These are phyloP conservation scores for Strigamia crassipes DNA, from an alignment of 2,888 invertebrate genomes.

Conservation along the genomic window DNA sequence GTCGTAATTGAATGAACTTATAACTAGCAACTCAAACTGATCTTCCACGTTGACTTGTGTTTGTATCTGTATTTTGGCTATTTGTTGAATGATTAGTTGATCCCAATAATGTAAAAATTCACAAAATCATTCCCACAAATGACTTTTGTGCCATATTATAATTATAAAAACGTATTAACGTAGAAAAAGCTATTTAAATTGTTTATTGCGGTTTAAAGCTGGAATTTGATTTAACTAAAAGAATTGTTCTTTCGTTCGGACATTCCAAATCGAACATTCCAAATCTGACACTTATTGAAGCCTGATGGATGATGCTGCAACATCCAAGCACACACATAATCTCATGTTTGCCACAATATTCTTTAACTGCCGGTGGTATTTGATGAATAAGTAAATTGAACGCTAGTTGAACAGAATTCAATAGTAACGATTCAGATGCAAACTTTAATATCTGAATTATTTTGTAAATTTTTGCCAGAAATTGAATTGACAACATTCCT, in stretches of 20 bases:
- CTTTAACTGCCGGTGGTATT: not conserved
- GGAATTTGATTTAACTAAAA: slow-evolving; percentile 24
- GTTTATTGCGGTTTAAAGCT: slow-evolving; percentile 13
- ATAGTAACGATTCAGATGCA: not conserved
- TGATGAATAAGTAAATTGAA: slow-evolving; percentile 25
- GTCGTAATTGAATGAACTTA: too few species aligned
- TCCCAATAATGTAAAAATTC: too few species aligned
- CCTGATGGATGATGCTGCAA: slow-evolving; percentile 25
- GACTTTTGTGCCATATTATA: too few species aligned
- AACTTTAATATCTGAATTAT: not conserved
- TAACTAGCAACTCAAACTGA: too few species aligned
- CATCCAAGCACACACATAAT: slow-evolving; percentile 22
- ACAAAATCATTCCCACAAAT: too few species aligned
- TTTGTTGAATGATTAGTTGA: too few species aligned
- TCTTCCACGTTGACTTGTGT: too few species aligned
- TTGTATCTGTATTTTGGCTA: too few species aligned
- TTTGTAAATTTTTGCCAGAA: not conserved
- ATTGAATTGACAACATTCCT: not conserved
- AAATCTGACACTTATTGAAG: slow-evolving; percentile 25
- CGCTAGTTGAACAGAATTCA: not conserved
- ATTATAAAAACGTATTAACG: too few species aligned
- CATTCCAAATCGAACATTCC: slow-evolving; percentile 7
- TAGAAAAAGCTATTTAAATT: not conserved
- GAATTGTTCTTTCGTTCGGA: not conserved
- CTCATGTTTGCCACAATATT: slow-evolving; percentile 16